phyloP scores from a whole-genome alignment of 37 sponge, comb jelly and placozoan species.

The Chondrosia reniformis region DNA sequence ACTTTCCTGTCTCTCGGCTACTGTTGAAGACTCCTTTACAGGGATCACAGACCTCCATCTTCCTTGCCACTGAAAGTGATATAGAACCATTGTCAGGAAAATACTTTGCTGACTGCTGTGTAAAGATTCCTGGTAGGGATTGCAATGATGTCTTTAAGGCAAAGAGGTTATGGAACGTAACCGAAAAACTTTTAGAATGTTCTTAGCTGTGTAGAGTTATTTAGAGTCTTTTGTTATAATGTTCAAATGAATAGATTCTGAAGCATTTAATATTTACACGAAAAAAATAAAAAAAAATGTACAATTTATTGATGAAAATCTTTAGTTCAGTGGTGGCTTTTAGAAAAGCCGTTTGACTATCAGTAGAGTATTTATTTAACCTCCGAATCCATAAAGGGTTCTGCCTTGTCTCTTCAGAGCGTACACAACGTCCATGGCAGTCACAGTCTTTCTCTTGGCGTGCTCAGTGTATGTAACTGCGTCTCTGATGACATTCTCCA shows the following conservation, averaged over 20 bases:
- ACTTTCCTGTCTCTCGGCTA: neutral
- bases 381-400: conserved; percentile 97
- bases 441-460: conserved; percentile 99
- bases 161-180: conserved; percentile 39
- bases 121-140: neutral
- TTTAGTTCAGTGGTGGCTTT: conserved; percentile 36
- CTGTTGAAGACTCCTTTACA: conserved; percentile 46
- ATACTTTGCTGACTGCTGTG: conserved; percentile 66
- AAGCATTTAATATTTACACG: neutral
- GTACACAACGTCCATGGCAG: conserved; percentile 98
- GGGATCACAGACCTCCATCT: conserved; percentile 78
- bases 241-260: no score
- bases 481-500: conserved; percentile 97
- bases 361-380: conserved; percentile 44
- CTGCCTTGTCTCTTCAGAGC: conserved; percentile 98
- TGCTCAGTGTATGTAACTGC: conserved; percentile 99
- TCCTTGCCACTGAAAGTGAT: conserved; percentile 64
- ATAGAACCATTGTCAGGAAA: conserved; percentile 56
- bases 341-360: conserved; percentile 50
- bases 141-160: conserved; percentile 23
- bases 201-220: neutral
- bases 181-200: conserved; percentile 21
- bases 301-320: neutral
- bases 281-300: neutral
- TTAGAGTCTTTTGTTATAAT: no score